Base-by-base conservation (phyloP, 2,888 invertebrate genomes). In the Acanthosepion esculentum region DNA sequence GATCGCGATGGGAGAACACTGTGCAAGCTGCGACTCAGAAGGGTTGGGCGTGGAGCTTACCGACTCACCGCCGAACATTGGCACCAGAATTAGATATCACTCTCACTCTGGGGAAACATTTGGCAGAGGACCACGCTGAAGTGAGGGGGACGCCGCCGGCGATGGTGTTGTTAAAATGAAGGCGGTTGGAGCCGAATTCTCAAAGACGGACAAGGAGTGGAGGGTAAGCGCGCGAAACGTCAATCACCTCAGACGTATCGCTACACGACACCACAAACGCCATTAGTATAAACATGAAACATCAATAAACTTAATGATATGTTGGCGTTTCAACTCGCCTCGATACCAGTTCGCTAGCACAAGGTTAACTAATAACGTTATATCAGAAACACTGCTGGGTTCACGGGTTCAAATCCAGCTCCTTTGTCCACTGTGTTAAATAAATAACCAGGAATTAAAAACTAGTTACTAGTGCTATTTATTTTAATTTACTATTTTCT, bases 231-330 rank as follows among this genome's bases (percentile, higher is more conserved):
- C 33, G 78, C 15, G 33, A 78, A 78, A n/a, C 78, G 78, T 78
- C 78, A 78, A 78, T 78, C 78, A 78, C 78, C n/a, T 78, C 12
- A 78, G 78, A 78, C 78, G 78, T n/a, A 78, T 78, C 78, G 78
- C 78, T 78, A 78, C 78, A 78, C 78, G 78, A 78, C 78, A 78
- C 78, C 78, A 18, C 78, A 78, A 78, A 78, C 78, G 78, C 78
- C 78, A 78, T 78, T 78, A 78, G 78, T 78, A 78, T 78, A 78
- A 78, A 78, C 78, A 78, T 33, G 78, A 78, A 78, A n/a, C 78
- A 78, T 78, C 78, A 78, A 78, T 78, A 78, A 78, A 78, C 78
- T 12, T 78, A 78, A 78, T 78, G 78, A n/a, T 78, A 78, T 33
- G 78, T 78, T 78, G n/a, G 78, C 33, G 78, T 78, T 33, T 78